Evolutionary conservation across 2,888 invertebrate species (phyloP), one percentile per base, ranked within the genome.

Genomic region (Fragum whitleyi): DNA sequence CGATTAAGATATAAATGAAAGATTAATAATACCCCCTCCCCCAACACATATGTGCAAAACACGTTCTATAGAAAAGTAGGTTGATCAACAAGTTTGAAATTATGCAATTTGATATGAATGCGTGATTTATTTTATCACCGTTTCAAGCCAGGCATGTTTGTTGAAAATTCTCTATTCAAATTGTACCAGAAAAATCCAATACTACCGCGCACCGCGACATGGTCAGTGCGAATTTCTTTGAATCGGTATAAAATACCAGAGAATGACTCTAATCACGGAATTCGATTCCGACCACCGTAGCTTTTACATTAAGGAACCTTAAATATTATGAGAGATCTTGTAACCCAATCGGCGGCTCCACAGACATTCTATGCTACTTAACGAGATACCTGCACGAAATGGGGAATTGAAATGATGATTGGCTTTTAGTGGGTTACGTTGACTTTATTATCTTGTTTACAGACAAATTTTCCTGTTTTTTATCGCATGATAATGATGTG

Each of bases 391-490:
- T 47, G n/a, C 47, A 47, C 47, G 47, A 47, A 47, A 47, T n/a
- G n/a, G 3, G 14, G 14, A n/a, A 47, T 47, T 47, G 47, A 47
- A 47, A 14, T 47, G 47, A 14, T 47, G 47, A 47, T 47, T 47
- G 16, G 47, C 16, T 47, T 47, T 47, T 47, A 47, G 47, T 47
- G n/a, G 47, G 47, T 47, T 47, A 47, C n/a, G 3, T n/a, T n/a
- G 47, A 47, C 47, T 19, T 47, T 47, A 47, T 47, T 47, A 47
- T 47, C 47, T 47, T 47, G 47, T 47, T 47, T 47, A 47, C 47
- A 47, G n/a, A 47, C 16, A 47, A 9, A 9, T n/a, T 47, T 47
- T n/a, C 14, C 19, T 16, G 2, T 5, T 47, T 47, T 36, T 47
- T 14, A 47, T 47, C n/a, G 47, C 47, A 3, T 47, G 47, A 36